Evolutionary conservation across 1,140 invertebrate genomes (phyloP), one percentile per base, ranked within the genome.

Genomic region (Pogonus chalceus): DNA sequence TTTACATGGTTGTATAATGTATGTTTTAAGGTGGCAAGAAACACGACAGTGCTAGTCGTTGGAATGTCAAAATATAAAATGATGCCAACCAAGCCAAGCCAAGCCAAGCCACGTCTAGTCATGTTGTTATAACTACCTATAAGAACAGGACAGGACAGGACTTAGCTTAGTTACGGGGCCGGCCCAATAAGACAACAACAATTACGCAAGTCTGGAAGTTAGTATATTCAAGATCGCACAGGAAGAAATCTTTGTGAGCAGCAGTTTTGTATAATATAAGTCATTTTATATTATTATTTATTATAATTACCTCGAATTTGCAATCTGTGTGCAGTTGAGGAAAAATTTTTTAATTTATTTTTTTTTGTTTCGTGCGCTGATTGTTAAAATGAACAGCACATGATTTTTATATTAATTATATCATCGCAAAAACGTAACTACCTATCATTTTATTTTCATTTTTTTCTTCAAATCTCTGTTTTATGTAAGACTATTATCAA

Each of bases 341-440:
- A n/a, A n/a, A n/a, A n/a, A n/a, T n/a, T n/a, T n/a, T n/a, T n/a
- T n/a, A n/a, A n/a, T n/a, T n/a, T n/a, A n/a, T n/a, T n/a, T n/a
- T n/a, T n/a, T n/a, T n/a, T n/a, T n/a, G n/a, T n/a, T n/a, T n/a
- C n/a, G n/a, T n/a, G n/a, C n/a, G n/a, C n/a, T n/a, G n/a, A n/a
- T n/a, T n/a, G n/a, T n/a, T n/a, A n/a, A n/a, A n/a, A n/a, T n/a
- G n/a, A n/a, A n/a, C n/a, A n/a, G n/a, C n/a, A n/a, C n/a, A n/a
- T n/a, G n/a, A n/a, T n/a, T n/a, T n/a, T n/a, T n/a, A n/a, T n/a
- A n/a, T n/a, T n/a, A 31, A 52, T 37, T 52, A 37, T 37, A 23
- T 54, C 20, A 23, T 53, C 39, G 39, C 46, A 39, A 39, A 23
- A 46, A 23, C 20, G 23, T 48, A 20, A 54, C 35, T 55, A 51